Evolutionary conservation across 2,888 invertebrate species (phyloP).

Genomic region (Ophion ellenae): DNA sequence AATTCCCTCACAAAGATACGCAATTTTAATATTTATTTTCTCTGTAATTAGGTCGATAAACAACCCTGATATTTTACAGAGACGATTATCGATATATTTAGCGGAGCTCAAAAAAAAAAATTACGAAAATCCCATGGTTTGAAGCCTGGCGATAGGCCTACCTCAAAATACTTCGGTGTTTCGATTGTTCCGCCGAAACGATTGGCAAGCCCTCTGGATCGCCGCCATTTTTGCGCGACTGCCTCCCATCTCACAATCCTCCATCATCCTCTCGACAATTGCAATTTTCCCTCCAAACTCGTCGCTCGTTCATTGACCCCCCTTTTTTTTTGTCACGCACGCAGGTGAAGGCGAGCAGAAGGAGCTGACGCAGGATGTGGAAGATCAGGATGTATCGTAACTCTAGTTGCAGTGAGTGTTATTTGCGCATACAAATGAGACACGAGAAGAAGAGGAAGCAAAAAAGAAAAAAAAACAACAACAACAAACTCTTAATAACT

Average conservation of each 20-base stretch:
- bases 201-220: neutral
- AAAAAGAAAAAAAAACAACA: conserved; percentile 64
- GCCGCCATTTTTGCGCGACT: neutral
- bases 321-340: conserved; percentile 70
- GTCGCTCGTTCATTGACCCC: neutral
- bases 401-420: conserved; percentile 85
- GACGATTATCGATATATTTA: too few species aligned
- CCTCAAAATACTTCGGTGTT: too few species aligned
- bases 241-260: neutral
- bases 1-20: too few species aligned
- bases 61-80: too few species aligned
- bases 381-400: conserved; percentile 98
- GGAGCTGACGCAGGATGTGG: conserved; percentile 96
- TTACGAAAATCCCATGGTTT: too few species aligned
- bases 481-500: conserved; percentile 81
- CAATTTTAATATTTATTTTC: too few species aligned
- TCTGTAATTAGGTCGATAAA: too few species aligned
- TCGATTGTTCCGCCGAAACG: too few species aligned
- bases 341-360: conserved; percentile 95
- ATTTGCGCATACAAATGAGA: conserved; percentile 83
- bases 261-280: neutral
- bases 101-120: too few species aligned
- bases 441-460: conserved; percentile 76
- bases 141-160: too few species aligned
- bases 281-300: neutral